Conservation (phyloP, 1,140 invertebrate genomes). For the Teleopsis dalmanni region DNA sequence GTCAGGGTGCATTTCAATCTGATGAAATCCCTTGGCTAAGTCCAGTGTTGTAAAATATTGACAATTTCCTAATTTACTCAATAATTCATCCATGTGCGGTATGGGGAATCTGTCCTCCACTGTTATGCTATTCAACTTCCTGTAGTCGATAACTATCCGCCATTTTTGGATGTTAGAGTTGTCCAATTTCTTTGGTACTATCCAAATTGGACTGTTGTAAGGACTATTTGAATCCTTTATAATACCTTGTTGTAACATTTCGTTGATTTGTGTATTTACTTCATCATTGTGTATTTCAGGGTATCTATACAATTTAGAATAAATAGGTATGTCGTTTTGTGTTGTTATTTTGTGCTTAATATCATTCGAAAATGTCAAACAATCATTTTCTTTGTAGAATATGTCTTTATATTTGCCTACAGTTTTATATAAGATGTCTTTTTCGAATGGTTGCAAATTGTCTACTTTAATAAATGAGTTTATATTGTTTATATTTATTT, state of each 20-base stretch:
- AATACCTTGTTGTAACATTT: conserved; percentile 42
- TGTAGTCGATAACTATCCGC: conserved; percentile 36
- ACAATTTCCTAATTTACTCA: conserved; percentile 16
- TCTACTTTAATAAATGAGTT: no score
- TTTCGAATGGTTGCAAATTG: no score
- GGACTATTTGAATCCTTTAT: conserved; percentile 33
- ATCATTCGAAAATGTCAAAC: background rate
- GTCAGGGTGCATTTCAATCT: conserved; percentile 13
- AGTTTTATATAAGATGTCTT: no score
- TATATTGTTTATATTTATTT: no score
- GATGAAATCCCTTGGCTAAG: conserved; percentile 18
- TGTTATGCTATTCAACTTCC: conserved; percentile 36
- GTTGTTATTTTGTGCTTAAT: conserved; percentile 26
- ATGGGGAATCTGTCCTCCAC: conserved; percentile 45
- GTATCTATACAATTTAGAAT: conserved; percentile 31
- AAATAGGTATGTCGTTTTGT: conserved; percentile 20
- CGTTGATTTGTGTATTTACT: conserved; percentile 16
- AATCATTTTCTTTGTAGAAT: conserved; percentile 7
- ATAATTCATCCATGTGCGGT: conserved; percentile 47
- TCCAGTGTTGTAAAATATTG: conserved; percentile 14
- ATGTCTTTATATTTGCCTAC: conserved; percentile 4
- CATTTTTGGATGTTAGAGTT: conserved; percentile 28
- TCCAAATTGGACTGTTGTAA: conserved; percentile 19
- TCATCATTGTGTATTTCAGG: conserved; percentile 39
- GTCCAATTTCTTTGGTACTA: conserved; percentile 21